Conservation (phyloP, 2,888 invertebrate species). For the Aphodius sticticus region DNA sequence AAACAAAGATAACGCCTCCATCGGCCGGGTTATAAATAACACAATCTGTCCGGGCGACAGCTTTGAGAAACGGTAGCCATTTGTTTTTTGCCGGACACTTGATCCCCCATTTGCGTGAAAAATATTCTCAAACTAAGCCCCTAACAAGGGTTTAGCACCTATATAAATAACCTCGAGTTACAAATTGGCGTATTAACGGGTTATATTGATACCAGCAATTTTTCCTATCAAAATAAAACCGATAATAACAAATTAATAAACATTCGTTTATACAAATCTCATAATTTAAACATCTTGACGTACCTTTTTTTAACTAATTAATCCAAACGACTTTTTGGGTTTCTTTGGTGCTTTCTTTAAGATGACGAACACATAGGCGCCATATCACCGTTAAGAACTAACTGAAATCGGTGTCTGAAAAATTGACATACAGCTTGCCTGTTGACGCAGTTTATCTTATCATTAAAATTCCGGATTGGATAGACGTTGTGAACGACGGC, state of each 20-base stretch:
- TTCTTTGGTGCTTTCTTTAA: neutral
- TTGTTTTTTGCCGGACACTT: conserved; percentile 4
- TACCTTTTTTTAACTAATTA: neutral
- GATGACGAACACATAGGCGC: neutral
- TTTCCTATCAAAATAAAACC: neutral
- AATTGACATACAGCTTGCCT: neutral
- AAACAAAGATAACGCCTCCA: neutral
- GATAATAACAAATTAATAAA: neutral
- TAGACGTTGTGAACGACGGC: neutral
- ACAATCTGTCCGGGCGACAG: neutral
- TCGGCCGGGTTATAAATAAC: neutral
- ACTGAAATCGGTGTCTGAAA: neutral
- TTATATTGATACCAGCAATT: neutral
- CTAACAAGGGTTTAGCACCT: neutral
- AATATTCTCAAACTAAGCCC: neutral
- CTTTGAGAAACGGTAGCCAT: neutral
- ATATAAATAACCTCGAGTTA: neutral
- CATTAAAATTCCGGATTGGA: conserved; percentile 23
- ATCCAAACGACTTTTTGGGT: neutral
- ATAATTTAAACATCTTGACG: neutral
- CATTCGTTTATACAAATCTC: neutral
- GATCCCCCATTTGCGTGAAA: neutral
- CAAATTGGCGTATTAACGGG: neutral
- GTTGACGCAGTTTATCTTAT: conserved; percentile 13
- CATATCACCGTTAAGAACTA: neutral